Evolutionary conservation across 2,113 vertebrate species (phyloP), one percentile per base, ranked within the genome.

Genomic region (Hyperopisus bebe): DNA sequence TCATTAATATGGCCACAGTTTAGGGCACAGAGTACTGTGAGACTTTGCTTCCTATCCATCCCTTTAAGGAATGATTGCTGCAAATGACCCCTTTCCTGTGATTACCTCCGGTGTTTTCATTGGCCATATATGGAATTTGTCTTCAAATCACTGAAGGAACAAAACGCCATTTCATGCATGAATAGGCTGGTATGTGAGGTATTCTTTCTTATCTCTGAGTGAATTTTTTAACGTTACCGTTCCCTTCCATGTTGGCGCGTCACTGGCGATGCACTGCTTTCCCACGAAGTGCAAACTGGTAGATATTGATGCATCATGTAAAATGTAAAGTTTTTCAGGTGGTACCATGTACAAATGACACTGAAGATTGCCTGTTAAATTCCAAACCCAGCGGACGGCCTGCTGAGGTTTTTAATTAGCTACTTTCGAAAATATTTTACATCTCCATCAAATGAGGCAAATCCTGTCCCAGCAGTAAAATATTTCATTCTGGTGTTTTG

Each of bases 71-170:
- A 86, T 50, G 44, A 31, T 86, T 86, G 74, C 74, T 19, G 31
- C 88, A 82, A 89, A 83, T 83, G 77, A 42, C 48, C 47, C 46
- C 74, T 89, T 84, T 89, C 77, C 88, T 83, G 70, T 88, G 88
- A 86, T 88, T 85, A 89, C 82, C 10, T 1, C 88, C 46, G 5
- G 46, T 86, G 47, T 51, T 89, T 53, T 85, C 44, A 35, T 27
- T 44, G 39, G 6, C 39, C 3, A 48, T n/a, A 62, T 42, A 89
- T 80, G 53, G 39, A 13, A 70, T 88, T 91, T 42, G 44, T 80
- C 27, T n/a, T 35, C 6, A 86, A 86, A 47, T 86, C 83, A 86
- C 3, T 86, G 13, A 86, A 48, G 83, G 24, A 48, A 48, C 21
- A 86, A 47, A 86, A 50, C 74, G 0, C 35, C 83, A 48, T 86